Percentiles rank a stretch among this genome's conserved stretches.
Conservation (phyloP, 2,888 invertebrate species). For the Cryptophagus acutangulus region DNA sequence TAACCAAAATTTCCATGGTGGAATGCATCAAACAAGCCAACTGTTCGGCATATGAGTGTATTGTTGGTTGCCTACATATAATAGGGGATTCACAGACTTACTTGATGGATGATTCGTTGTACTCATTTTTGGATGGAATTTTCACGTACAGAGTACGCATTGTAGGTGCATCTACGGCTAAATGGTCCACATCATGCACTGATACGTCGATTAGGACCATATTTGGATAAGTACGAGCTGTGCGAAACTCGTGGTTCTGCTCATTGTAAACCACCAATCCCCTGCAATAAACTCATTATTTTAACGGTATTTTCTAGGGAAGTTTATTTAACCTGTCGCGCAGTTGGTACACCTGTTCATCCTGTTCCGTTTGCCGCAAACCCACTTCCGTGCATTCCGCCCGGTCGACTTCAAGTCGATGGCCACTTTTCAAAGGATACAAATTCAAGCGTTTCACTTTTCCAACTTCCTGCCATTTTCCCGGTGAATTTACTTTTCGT, state of each 20-base stretch:
- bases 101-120: constrained; percentile 28
- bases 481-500: constrained; percentile 23
- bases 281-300: constrained; percentile 30
- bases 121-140: constrained; percentile 38
- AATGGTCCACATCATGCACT: constrained; percentile 43
- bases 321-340: constrained; percentile 25
- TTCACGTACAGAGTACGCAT: constrained; percentile 47
- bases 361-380: constrained; percentile 20
- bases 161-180: constrained; percentile 48
- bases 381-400: constrained; percentile 26
- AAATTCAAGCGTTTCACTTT: constrained; percentile 25
- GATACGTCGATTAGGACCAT: constrained; percentile 40
- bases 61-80: too few relatives aligned
- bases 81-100: too few relatives aligned
- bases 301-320: background rate
- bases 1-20: background rate
- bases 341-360: constrained; percentile 18
- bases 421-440: constrained; percentile 33
- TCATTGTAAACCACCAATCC: constrained; percentile 45
- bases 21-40: background rate
- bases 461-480: constrained; percentile 29
- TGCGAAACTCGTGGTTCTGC: constrained; percentile 41
- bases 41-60: too few relatives aligned
- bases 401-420: constrained; percentile 20
- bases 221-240: constrained; percentile 45